A percentile compares a stretch with the other conserved stretches of the same genome.
These are phyloP conservation scores for Halcyon senegalensis DNA, from an alignment of 2,113 vertebrate genomes.

Conservation along the genomic window DNA sequence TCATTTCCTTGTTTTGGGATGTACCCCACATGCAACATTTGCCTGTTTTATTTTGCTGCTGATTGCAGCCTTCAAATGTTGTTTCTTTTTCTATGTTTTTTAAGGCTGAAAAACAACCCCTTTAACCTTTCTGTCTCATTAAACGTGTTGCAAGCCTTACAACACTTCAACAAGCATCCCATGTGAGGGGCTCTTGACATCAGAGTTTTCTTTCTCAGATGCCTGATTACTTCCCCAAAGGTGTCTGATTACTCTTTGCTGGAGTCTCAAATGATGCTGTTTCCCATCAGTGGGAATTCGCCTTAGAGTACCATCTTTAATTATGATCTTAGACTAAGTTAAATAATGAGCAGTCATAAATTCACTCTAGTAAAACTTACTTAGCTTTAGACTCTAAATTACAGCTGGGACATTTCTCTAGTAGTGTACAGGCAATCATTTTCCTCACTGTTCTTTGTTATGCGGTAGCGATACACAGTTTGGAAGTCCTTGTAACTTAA, in stretches of 20 bases:
- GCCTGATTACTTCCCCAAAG: slow-evolving; percentile 61
- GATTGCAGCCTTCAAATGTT: neutral
- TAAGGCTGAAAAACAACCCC: neutral
- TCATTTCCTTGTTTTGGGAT: slow-evolving; percentile 31
- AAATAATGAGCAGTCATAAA: slow-evolving; percentile 66
- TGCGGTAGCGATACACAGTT: neutral
- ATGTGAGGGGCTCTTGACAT: slow-evolving; percentile 48
- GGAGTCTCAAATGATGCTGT: slow-evolving; percentile 24
- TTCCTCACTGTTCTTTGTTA: neutral
- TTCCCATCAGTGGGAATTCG: slow-evolving; percentile 49
- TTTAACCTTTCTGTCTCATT: slow-evolving; percentile 63
- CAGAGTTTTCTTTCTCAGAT: slow-evolving; percentile 63
- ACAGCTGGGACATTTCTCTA: slow-evolving; percentile 27
- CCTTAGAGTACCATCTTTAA: slow-evolving; percentile 60
- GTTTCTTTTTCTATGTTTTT: slow-evolving; percentile 22
- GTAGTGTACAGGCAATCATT: neutral
- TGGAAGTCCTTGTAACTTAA: neutral
- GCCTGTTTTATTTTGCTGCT: neutral
- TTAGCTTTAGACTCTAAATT: slow-evolving; percentile 45
- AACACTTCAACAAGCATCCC: slow-evolving; percentile 47
- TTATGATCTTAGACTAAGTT: slow-evolving; percentile 57
- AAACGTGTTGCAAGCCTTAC: neutral
- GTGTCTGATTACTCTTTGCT: slow-evolving; percentile 66
- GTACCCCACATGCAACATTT: neutral
- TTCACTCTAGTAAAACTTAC: slow-evolving; percentile 39